Conservation (phyloP, 1,140 invertebrate species). For the Drosophila carrolli region DNA sequence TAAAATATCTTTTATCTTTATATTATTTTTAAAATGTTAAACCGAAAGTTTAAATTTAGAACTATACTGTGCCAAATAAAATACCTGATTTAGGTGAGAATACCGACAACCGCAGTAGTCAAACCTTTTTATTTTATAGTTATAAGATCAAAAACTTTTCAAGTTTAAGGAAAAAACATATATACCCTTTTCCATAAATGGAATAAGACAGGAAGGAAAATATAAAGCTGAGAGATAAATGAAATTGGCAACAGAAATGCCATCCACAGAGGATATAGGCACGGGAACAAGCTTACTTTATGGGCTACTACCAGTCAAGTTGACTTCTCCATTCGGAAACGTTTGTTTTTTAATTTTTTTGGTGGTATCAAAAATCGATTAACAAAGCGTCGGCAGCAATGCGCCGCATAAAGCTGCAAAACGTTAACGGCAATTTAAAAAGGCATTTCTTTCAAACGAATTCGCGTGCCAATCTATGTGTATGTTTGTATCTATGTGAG, state of each 20-base stretch:
- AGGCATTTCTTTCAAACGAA: conserved; percentile 54
- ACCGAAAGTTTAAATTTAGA: too few species aligned
- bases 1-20: too few species aligned
- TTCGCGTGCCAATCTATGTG: conserved; percentile 47
- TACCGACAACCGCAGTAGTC: too few species aligned
- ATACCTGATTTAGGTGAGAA: too few species aligned
- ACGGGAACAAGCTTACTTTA: conserved; percentile 16
- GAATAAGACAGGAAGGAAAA: conserved; percentile 33
- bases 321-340: conserved; percentile 52
- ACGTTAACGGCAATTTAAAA: conserved; percentile 70
- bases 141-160: too few species aligned
- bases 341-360: conserved; percentile 44
- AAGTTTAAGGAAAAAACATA: not conserved
- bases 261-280: conserved; percentile 41
- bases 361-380: conserved; percentile 76
- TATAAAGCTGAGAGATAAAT: conserved; percentile 78
- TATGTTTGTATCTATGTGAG: conserved; percentile 23
- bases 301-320: conserved; percentile 34
- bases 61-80: too few species aligned
- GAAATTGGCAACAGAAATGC: conserved; percentile 72
- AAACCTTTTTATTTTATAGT: too few species aligned
- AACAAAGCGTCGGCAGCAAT: conserved; percentile 68
- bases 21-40: too few species aligned
- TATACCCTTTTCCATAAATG: conserved; percentile 18
- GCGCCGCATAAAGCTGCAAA: conserved; percentile 42